A percentile compares a stretch with the other conserved stretches of the same genome.
phyloP scores from a whole-genome alignment of 2,113 vertebrate genomes.

The Lanius ludovicianus region DNA sequence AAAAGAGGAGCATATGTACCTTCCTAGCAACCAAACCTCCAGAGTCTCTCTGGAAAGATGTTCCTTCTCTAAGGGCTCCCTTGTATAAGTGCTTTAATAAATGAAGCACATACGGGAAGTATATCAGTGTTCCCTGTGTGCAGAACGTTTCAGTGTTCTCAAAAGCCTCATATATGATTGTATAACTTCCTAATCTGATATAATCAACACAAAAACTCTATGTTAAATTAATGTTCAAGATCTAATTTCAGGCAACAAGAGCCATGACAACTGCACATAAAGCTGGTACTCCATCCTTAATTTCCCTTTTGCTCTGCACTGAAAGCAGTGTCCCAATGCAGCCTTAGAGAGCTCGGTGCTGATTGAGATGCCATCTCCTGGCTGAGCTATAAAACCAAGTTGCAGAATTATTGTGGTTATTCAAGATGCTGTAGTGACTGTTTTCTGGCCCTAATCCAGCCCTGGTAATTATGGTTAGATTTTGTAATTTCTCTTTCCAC shows the following conservation, averaged over 20 bases:
- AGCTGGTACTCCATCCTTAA: background rate
- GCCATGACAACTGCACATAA: background rate
- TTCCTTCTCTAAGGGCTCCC: slow-evolving; percentile 60
- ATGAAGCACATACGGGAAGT: slow-evolving; percentile 73
- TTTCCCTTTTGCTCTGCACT: slow-evolving; percentile 5
- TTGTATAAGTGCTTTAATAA: slow-evolving; percentile 61
- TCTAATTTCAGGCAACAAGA: slow-evolving; percentile 64
- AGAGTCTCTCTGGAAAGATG: slow-evolving; percentile 71
- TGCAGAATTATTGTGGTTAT: slow-evolving; percentile 29
- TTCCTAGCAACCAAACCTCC: slow-evolving; percentile 78
- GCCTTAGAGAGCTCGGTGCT: background rate
- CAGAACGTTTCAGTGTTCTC: slow-evolving; percentile 55
- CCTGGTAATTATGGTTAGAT: slow-evolving; percentile 42
- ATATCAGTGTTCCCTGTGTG: slow-evolving; percentile 43
- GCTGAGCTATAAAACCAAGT: slow-evolving; percentile 48
- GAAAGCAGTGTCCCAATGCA: background rate
- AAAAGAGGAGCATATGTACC: slow-evolving; percentile 76
- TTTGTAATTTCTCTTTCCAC: slow-evolving; percentile 56
- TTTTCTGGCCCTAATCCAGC: slow-evolving; percentile 22
- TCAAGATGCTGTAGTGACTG: slow-evolving; percentile 32
- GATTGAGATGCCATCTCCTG: slow-evolving; percentile 53
- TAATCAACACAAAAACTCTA: slow-evolving; percentile 70
- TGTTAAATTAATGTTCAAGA: slow-evolving; percentile 73
- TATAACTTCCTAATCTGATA: slow-evolving; percentile 75
- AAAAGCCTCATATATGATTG: slow-evolving; percentile 61